Evolutionary conservation across 1,140 invertebrate genomes (phyloP), one percentile per base, ranked within the genome.

Genomic region (Phortica variegata): DNA sequence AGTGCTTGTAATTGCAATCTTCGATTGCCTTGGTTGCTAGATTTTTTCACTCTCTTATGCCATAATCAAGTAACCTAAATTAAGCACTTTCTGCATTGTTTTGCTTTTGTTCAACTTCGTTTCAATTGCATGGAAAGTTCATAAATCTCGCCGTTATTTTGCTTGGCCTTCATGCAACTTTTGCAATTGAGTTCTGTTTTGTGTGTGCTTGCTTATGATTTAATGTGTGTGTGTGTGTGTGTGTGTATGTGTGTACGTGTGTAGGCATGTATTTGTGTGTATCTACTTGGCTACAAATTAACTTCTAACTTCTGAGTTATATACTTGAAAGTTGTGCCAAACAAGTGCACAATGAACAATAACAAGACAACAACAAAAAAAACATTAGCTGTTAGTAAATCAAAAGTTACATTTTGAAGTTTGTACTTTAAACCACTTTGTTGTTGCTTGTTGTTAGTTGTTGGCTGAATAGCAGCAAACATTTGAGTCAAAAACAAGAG

Each of bases 101-200:
- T 36, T 19, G 29, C 19, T 50, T 26, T 43, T 38, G 20, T 32
- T n/a, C 32, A 12, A 23, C 47, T 43, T 16, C 29, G 29, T 29
- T 36, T 60, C 34, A 13, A 4, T 52, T 45, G 63, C 63, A 68
- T 68, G 60, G 54, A 68, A 68, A 68, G 44, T 69, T 68, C 53
- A 69, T 68, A 68, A 68, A 68, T 68, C 63, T n/a, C n/a, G n/a
- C n/a, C n/a, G n/a, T n/a, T n/a, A n/a, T 69, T 68, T 68, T 63
- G 63, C 63, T 56, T 57, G 57, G 65, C 23, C 10, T 26, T 5
- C 23, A 6, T 63, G 69, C 55, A 68, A 68, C 63, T 68, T 68
- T 68, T 63, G 57, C 63, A 68, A 68, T 68, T 60, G 63, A 68
- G 63, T 68, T 68, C 54, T 58, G 63, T 26, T 26, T 5, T 10